phyloP scores from a whole-genome alignment of 2,113 vertebrate genomes.

The Rhinogobius similis region DNA sequence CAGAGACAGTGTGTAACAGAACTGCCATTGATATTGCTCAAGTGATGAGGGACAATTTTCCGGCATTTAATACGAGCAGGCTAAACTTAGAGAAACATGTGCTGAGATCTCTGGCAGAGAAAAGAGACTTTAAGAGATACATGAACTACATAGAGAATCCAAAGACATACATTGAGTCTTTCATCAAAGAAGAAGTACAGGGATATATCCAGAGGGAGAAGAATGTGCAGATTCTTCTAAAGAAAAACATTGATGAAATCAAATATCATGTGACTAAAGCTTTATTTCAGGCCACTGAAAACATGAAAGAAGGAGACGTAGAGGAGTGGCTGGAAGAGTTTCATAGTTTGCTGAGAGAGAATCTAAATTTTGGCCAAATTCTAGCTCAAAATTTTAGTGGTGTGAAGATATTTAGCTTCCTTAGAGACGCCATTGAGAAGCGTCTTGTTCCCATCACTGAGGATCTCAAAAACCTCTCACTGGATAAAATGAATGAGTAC shows the following conservation, averaged over 20 bases:
- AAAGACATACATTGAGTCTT: constrained; percentile 32
- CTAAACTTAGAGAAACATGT: constrained; percentile 75
- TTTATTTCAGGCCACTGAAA: constrained; percentile 31
- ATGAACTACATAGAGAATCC: constrained; percentile 55
- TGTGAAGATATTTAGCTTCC: constrained; percentile 33
- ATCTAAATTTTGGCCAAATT: constrained; percentile 2
- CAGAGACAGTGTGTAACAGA: constrained; percentile 28
- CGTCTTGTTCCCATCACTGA: accelerated
- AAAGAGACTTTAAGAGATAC: constrained; percentile 73
- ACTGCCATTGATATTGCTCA: constrained; percentile 57
- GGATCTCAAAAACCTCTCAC: background rate
- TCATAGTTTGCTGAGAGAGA: background rate
- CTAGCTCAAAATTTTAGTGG: constrained; percentile 6
- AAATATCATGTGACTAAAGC: constrained; percentile 19
- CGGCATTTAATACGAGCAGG: constrained; percentile 72
- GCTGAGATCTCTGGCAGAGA: constrained; percentile 71
- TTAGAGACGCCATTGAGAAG: constrained; percentile 41
- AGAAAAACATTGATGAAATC: constrained; percentile 21
- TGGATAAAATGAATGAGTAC: constrained; percentile 1
- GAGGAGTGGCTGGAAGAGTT: constrained; percentile 43
- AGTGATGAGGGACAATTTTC: constrained; percentile 52
- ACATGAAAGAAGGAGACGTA: background rate
- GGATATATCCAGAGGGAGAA: constrained; percentile 39
- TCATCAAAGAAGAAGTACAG: constrained; percentile 51
- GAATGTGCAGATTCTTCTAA: constrained; percentile 7